Percentiles rank a stretch among this genome's conserved stretches.
These are phyloP conservation scores for Abscondita cerata DNA, from an alignment of 2,888 invertebrate genomes.

Conservation along the genomic window DNA sequence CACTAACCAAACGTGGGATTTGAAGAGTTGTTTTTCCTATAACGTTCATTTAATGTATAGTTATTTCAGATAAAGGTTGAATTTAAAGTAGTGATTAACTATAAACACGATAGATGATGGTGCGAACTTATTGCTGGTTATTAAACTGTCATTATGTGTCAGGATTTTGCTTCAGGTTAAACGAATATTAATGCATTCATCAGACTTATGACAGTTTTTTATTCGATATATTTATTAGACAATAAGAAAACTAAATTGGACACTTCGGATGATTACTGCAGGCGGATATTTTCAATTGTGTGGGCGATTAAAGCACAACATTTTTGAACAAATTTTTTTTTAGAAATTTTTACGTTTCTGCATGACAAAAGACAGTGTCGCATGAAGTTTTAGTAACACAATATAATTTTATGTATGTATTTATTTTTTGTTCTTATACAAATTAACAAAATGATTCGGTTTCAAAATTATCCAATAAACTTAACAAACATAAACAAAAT, in stretches of 20 bases:
- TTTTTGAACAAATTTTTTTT: no score
- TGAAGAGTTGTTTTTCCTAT: constrained; percentile 15
- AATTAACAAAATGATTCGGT: no score
- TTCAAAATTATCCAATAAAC: no score
- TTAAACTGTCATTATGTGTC: constrained; percentile 36
- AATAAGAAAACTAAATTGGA: constrained; percentile 1
- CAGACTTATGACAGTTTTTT: constrained; percentile 17
- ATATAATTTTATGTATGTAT: no score
- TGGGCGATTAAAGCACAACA: no score
- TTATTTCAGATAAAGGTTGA: constrained; percentile 20
- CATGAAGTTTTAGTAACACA: no score
- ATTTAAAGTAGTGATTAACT: constrained; percentile 29
- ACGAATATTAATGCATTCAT: constrained; percentile 31
- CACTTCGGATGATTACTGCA: background rate
- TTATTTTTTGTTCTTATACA: no score
- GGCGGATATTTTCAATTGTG: no score
- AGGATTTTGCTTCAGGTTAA: constrained; percentile 21
- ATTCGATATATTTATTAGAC: constrained; percentile 5
- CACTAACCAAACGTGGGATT: constrained; percentile 17
- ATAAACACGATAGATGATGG: constrained; percentile 27
- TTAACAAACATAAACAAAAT: no score
- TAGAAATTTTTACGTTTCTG: no score
- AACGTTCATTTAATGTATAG: constrained; percentile 14
- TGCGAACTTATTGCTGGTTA: constrained; percentile 32
- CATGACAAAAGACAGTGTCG: no score